A percentile compares a stretch with the other conserved stretches of the same genome.
Evolutionary conservation across 2,888 invertebrate genomes (phyloP).

Genomic region (Lycophotia porphyrea): DNA sequence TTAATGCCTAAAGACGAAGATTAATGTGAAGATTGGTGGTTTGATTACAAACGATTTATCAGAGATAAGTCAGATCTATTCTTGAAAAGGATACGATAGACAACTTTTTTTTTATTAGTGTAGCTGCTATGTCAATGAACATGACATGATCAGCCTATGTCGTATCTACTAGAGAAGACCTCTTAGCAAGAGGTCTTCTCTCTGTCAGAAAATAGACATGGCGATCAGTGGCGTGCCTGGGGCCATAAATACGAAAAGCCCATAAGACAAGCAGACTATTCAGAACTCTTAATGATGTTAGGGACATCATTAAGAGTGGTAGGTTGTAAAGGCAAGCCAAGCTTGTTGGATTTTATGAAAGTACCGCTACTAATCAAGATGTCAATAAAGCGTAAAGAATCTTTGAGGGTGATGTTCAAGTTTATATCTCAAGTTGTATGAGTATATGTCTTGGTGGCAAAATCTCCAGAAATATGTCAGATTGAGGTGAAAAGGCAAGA

Average conservation of each 20-base stretch:
- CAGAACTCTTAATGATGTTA: too few relatives aligned
- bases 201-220: neutral
- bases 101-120: neutral
- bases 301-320: too few relatives aligned
- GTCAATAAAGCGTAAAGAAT: neutral
- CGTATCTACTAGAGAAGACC: too few relatives aligned
- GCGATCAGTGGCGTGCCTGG: too few relatives aligned
- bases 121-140: neutral
- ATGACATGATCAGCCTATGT: neutral
- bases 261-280: too few relatives aligned
- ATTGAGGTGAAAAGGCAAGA: neutral
- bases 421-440: too few relatives aligned
- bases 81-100: conserved; percentile 1
- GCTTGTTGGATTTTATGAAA: too few relatives aligned
- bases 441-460: neutral
- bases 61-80: conserved; percentile 6
- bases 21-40: conserved; percentile 23
- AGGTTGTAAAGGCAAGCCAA: too few relatives aligned
- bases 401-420: neutral
- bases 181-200: neutral
- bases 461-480: neutral
- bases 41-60: conserved; percentile 21
- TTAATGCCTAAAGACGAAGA: conserved; percentile 24
- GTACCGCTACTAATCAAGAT: too few relatives aligned
- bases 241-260: too few relatives aligned